A percentile compares a stretch with the other conserved stretches of the same genome.
Conservation (phyloP, 2,797 vertebrate species). For the Microctenopoma lineatum region DNA sequence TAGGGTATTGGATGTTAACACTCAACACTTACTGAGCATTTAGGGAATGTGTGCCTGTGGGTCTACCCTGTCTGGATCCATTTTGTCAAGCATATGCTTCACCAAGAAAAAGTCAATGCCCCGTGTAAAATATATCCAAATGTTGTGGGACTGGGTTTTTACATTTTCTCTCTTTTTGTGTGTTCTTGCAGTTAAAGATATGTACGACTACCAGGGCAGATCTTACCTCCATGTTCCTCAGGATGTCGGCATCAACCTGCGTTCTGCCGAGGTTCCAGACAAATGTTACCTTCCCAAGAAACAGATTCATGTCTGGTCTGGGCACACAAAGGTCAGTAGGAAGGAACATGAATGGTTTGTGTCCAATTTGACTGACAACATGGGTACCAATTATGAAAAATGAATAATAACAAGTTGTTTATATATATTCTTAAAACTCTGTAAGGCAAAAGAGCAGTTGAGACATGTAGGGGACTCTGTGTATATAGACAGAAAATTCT, state of each 20-base stretch:
- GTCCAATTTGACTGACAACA: not conserved
- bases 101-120: not conserved
- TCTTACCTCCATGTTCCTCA: conserved; percentile 97
- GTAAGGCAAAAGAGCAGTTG: not conserved
- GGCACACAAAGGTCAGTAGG: conserved; percentile 93
- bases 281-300: conserved; percentile 99
- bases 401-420: too few species aligned
- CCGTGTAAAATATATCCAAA: not conserved
- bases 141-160: not conserved
- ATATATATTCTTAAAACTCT: not conserved
- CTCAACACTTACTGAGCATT: too few species aligned
- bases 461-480: not conserved
- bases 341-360: not conserved
- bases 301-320: conserved; percentile 97
- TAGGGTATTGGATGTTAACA: not conserved
- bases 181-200: conserved; percentile 91
- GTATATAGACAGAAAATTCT: conserved; percentile 1
- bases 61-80: not conserved
- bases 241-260: conserved; percentile 96
- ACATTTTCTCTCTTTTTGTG: conserved; percentile 5
- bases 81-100: not conserved
- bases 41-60: not conserved
- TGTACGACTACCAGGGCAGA: conserved; percentile 98
- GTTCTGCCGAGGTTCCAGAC: conserved; percentile 90
- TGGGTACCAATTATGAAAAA: not conserved